phyloP scores from a whole-genome alignment of 2,888 invertebrate species.

The Druceiella hillmani region DNA sequence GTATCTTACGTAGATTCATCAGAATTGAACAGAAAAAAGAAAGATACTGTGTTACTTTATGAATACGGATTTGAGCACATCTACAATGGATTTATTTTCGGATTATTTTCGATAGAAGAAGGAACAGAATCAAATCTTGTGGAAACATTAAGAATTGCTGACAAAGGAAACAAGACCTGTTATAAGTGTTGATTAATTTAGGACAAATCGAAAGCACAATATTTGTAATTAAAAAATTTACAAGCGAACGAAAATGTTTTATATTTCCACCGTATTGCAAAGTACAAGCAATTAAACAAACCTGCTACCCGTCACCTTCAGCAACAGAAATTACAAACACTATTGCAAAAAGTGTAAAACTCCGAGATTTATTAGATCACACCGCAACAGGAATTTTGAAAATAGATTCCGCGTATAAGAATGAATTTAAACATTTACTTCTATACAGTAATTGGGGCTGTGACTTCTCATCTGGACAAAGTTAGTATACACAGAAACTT shows the following conservation, averaged over 20 bases:
- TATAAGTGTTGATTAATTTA: background rate
- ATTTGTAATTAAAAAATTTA: background rate
- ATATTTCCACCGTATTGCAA: background rate
- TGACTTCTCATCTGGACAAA: background rate
- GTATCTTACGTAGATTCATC: conserved; percentile 1
- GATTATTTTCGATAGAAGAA: conserved; percentile 1
- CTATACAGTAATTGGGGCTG: background rate
- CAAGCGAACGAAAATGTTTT: background rate
- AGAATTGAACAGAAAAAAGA: background rate
- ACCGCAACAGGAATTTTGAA: background rate
- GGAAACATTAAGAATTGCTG: background rate
- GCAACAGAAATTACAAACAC: conserved; percentile 1
- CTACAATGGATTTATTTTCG: background rate
- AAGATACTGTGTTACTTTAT: background rate
- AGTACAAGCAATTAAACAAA: background rate
- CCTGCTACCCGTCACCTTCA: conserved; percentile 1
- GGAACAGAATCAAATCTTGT: background rate
- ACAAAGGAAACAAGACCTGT: background rate
- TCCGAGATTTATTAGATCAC: conserved; percentile 1
- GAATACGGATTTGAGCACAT: no score
- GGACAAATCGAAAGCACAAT: background rate
- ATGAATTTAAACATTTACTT: background rate
- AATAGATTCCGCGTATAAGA: background rate
- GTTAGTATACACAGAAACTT: background rate
- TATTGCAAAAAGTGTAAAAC: background rate